Evolutionary conservation across 2,888 invertebrate genomes (phyloP), one percentile per base, ranked within the genome.

Genomic region (Agrochola circellaris): DNA sequence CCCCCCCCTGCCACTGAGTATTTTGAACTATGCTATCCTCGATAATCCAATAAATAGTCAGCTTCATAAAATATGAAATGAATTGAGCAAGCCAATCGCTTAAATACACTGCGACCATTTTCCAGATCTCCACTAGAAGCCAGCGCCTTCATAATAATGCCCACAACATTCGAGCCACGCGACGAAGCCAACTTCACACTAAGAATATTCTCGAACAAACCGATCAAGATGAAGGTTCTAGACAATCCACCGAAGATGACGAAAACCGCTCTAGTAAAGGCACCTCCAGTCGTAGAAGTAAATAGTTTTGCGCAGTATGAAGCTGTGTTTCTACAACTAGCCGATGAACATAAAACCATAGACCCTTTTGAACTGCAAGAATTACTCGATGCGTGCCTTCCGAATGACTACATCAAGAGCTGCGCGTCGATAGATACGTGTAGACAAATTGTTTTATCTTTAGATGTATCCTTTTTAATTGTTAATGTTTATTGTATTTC

Each of bases 351-450:
- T 91, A 97, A 98, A 90, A 98, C 99, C 0, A 98, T 99, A 45
- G 99, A 99, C 90, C 98, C 99, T 7, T 99, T 99, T 91, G 99
- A 99, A 93, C 96, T 99, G 9, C 99, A 99, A 93, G 99, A 99
- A 92, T 95, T 99, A 30, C 94, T 99, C 48, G 99, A 99, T 90
- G 98, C 98, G 1, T 99, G 99, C 93, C 97, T 99, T 77, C 99
- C 99, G 0, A 99, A 99, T 92, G 99, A 99, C 95, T 99, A 99
- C 90, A 99, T 99, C 86, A 99, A 99, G 92, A 99, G 99, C 89
- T 99, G 99, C 93, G 99, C 99, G 1, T 98, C 98, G 26, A 98
- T 99, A 89, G 99, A 99, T 93, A 99, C 99, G 2, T 99, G 99
- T 91, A 97, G 99, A 79, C 99, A 99, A 95, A 98, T 99, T 15